Conservation (phyloP, 2,888 invertebrate species). For the Lysandra coridon region DNA sequence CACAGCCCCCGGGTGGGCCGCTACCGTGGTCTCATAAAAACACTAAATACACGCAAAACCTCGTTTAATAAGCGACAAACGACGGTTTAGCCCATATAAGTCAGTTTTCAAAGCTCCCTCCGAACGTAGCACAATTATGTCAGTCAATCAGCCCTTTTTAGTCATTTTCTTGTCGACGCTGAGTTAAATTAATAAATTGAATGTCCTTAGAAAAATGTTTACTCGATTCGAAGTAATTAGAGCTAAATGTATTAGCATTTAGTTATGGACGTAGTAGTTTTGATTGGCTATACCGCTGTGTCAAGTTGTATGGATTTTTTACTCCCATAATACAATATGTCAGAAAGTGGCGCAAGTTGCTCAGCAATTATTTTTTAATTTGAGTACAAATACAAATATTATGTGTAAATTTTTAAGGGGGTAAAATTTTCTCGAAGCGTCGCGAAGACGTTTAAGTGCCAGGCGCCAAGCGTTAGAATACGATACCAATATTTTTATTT, state of each 20-base stretch:
- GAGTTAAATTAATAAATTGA: conserved; percentile 9
- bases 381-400: no score
- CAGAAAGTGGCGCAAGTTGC: neutral
- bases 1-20: neutral
- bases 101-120: conserved; percentile 5
- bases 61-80: neutral
- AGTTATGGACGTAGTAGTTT: neutral
- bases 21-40: conserved; percentile 9
- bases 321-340: neutral
- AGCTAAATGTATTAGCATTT: neutral
- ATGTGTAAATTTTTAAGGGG: no score
- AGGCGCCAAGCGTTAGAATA: neutral
- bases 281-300: conserved; percentile 12
- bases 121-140: conserved; percentile 33
- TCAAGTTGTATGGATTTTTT: neutral
- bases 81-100: conserved; percentile 7
- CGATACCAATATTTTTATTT: neutral
- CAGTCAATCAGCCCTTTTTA: conserved; percentile 35
- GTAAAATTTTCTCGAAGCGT: neutral
- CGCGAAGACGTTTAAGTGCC: neutral
- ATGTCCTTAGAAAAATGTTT: neutral
- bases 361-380: neutral
- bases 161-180: conserved; percentile 13
- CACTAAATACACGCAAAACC: neutral
- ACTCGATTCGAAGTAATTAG: conserved; percentile 3